phyloP scores from a whole-genome alignment of 1,140 invertebrate genomes.

The Mactra quadrangularis region DNA sequence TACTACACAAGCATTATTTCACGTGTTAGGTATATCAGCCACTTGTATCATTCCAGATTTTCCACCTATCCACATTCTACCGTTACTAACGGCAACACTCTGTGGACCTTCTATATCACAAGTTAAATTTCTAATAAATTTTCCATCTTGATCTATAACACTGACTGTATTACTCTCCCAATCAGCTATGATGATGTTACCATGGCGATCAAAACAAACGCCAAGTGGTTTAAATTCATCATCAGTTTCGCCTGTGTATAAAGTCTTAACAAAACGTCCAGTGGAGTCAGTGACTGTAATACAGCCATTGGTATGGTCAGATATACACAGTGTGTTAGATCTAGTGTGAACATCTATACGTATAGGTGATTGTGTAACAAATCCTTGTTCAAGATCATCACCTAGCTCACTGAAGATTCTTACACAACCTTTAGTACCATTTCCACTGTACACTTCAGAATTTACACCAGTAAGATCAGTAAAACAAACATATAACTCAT shows the following conservation, averaged over 20 bases:
- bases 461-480: conserved; percentile 5
- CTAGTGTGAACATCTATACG: conserved; percentile 2
- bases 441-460: background rate
- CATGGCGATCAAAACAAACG: conserved; percentile 35
- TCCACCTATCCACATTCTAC: conserved; percentile 34
- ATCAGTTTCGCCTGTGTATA: conserved; percentile 31
- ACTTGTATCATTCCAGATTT: conserved; percentile 8
- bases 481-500: conserved; percentile 42
- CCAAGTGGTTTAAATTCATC: conserved; percentile 43
- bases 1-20: no score
- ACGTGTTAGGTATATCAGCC: background rate
- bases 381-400: conserved; percentile 10
- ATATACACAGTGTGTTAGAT: background rate
- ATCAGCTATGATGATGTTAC: conserved; percentile 29
- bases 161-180: conserved; percentile 20
- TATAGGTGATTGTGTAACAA: conserved; percentile 16
- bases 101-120: conserved; percentile 35
- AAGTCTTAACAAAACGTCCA: conserved; percentile 9
- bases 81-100: conserved; percentile 10
- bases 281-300: conserved; percentile 14
- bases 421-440: conserved; percentile 32
- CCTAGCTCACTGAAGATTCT: conserved; percentile 6
- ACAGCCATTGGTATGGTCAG: conserved; percentile 33
- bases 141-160: conserved; percentile 10
- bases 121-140: background rate